These are phyloP conservation scores for Scortum barcoo DNA, from an alignment of 2,113 vertebrate species.

Conservation along the genomic window DNA sequence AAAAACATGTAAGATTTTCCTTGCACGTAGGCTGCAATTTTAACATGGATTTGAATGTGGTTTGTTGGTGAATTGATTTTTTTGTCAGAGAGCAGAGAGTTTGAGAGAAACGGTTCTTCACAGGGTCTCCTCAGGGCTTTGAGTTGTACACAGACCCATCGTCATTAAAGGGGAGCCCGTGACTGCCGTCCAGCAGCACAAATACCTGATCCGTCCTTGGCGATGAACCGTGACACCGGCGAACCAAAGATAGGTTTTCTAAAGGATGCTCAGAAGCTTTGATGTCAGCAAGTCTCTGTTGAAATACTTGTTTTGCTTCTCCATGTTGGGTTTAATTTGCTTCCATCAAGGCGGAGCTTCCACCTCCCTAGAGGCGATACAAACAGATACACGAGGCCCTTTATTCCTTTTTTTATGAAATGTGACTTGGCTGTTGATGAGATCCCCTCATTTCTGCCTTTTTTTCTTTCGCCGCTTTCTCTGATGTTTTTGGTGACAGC, in stretches of 20 bases:
- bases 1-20: background rate
- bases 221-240: too few relatives aligned
- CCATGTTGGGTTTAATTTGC: background rate
- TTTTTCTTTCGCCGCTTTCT: background rate
- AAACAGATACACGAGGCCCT: background rate
- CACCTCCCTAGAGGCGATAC: background rate
- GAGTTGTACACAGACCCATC: background rate
- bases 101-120: background rate
- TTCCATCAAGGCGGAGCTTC: background rate
- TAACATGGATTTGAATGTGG: background rate
- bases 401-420: conserved; percentile 10
- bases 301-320: too few relatives aligned
- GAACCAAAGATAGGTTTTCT: too few relatives aligned
- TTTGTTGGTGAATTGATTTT: background rate
- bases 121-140: background rate
- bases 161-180: background rate
- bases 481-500: background rate
- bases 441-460: background rate
- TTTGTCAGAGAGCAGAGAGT: background rate
- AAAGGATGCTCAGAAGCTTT: background rate
- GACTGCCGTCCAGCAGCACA: background rate
- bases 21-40: too few relatives aligned
- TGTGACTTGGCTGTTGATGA: background rate
- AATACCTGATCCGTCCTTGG: background rate
- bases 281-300: background rate